Conservation (phyloP, 2,113 vertebrate genomes). For the Pelodiscus sinensis region DNA sequence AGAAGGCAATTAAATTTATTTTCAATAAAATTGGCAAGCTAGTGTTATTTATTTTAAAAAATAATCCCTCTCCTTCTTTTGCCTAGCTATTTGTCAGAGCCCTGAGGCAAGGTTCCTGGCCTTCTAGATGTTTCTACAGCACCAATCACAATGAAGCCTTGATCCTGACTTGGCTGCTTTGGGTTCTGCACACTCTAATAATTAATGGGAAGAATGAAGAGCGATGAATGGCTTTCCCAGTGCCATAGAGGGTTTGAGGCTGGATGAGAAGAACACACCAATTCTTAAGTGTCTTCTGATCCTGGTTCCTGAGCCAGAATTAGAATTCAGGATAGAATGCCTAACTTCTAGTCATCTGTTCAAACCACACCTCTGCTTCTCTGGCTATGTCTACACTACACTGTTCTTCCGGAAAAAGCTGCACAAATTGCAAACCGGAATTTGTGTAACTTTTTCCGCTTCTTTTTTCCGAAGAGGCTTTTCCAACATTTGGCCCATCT, state of each 20-base stretch:
- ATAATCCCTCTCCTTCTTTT: not conserved
- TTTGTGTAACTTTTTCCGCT: too few species aligned
- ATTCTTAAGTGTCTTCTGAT: not conserved
- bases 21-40: not conserved
- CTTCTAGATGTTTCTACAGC: not conserved
- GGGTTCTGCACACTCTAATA: not conserved
- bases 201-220: not conserved
- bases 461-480: too few species aligned
- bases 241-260: not conserved
- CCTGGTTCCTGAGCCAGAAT: not conserved
- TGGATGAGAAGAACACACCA: not conserved
- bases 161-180: not conserved
- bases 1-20: not conserved
- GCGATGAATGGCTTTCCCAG: not conserved
- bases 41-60: not conserved
- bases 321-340: not conserved
- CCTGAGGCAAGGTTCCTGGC: not conserved
- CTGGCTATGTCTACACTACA: too few species aligned
- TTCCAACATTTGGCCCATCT: too few species aligned
- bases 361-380: not conserved
- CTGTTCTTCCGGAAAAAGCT: too few species aligned
- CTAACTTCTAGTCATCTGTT: not conserved
- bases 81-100: not conserved
- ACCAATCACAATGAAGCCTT: not conserved
- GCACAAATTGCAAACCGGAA: too few species aligned